Evolutionary conservation across 2,888 invertebrate genomes (phyloP).

Genomic region (Gryllus longicercus): DNA sequence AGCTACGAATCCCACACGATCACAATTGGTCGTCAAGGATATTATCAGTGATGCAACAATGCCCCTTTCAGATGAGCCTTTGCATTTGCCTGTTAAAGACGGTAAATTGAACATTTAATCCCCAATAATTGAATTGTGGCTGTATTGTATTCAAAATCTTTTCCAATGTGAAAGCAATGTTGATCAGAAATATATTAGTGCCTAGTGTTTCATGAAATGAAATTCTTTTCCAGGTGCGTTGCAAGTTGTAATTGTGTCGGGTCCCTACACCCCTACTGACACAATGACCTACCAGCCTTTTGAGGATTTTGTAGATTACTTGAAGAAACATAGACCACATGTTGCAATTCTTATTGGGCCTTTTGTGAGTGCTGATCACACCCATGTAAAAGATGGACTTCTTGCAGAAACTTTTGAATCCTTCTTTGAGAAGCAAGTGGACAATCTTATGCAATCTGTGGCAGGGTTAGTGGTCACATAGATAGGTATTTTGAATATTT

Average conservation of each 20-base stretch:
- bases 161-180: background rate
- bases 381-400: slow-evolving; percentile 57
- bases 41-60: slow-evolving; percentile 58
- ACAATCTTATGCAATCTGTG: slow-evolving; percentile 62
- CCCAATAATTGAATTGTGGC: background rate
- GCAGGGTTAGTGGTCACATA: slow-evolving; percentile 52
- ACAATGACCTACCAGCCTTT: slow-evolving; percentile 78
- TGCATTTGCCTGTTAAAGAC: slow-evolving; percentile 33
- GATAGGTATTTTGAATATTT: background rate
- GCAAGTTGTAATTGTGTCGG: slow-evolving; percentile 71
- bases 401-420: slow-evolving; percentile 68
- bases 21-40: slow-evolving; percentile 63
- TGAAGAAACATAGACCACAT: slow-evolving; percentile 68
- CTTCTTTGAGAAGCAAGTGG: slow-evolving; percentile 69
- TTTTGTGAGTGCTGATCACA: slow-evolving; percentile 70
- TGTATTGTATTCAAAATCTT: background rate
- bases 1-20: slow-evolving; percentile 69
- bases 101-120: slow-evolving; percentile 21
- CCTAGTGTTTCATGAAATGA: background rate
- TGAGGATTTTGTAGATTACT: slow-evolving; percentile 67
- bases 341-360: slow-evolving; percentile 81
- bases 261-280: slow-evolving; percentile 78
- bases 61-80: slow-evolving; percentile 46
- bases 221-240: slow-evolving; percentile 50
- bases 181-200: background rate